Percentiles rank a stretch among this genome's conserved stretches.
Evolutionary conservation across 2,797 vertebrate genomes (phyloP).

Genomic region (Eleutherodactylus coqui): DNA sequence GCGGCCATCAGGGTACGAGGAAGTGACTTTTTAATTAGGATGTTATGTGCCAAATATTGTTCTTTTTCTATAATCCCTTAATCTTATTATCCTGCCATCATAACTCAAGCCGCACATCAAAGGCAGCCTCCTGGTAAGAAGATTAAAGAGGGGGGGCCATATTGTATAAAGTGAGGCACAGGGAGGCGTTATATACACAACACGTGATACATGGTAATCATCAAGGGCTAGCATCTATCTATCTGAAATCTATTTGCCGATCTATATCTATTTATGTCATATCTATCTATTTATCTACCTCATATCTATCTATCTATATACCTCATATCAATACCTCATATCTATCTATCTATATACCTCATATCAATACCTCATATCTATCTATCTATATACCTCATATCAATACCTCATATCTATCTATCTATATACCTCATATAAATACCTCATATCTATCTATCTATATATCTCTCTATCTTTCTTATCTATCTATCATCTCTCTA

Average conservation of each 20-base stretch:
- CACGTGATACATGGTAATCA: neutral
- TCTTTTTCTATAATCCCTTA: conserved; percentile 38
- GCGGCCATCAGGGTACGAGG: neutral
- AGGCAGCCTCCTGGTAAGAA: neutral
- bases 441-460: neutral
- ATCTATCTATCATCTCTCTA: no score
- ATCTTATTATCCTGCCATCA: conserved; percentile 51
- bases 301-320: no score
- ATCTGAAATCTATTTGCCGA: no score
- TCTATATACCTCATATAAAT: neutral
- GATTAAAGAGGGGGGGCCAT: conserved; percentile 14
- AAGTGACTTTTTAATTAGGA: conserved; percentile 53
- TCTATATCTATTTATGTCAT: neutral
- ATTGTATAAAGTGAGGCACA: neutral
- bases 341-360: neutral
- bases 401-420: neutral
- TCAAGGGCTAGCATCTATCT: no score
- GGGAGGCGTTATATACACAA: neutral
- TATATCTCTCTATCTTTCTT: neutral
- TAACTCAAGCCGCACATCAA: conserved; percentile 30
- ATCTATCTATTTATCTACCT: neutral
- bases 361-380: neutral
- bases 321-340: neutral
- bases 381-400: neutral
- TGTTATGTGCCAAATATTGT: conserved; percentile 39